These are phyloP conservation scores for Stercorarius parasiticus DNA, from an alignment of 2,113 vertebrate species.

Conservation along the genomic window DNA sequence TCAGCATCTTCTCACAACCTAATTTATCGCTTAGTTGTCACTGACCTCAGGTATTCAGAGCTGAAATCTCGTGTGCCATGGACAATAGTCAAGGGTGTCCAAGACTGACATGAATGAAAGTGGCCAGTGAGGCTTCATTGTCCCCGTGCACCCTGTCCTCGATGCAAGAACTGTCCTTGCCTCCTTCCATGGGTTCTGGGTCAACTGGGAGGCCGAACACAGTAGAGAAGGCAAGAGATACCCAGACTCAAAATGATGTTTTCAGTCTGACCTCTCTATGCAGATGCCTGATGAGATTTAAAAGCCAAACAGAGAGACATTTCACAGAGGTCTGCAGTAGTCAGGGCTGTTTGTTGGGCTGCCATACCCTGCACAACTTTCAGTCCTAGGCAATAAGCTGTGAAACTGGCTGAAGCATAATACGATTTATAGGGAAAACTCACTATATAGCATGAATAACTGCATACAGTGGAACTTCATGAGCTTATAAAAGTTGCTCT, in stretches of 20 bases:
- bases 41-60: not conserved
- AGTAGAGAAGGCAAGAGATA: not conserved
- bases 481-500: not conserved
- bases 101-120: not conserved
- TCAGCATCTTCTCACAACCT: not conserved
- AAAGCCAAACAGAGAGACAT: not conserved
- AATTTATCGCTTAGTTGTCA: not conserved
- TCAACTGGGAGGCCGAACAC: not conserved
- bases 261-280: not conserved
- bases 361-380: not conserved
- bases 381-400: not conserved
- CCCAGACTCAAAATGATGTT: not conserved
- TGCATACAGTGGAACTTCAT: not conserved
- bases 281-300: not conserved
- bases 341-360: not conserved
- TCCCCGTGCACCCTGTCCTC: not conserved
- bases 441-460: not conserved
- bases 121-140: not conserved
- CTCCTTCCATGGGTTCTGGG: not conserved
- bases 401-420: not conserved
- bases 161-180: not conserved
- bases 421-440: not conserved
- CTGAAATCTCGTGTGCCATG: not conserved
- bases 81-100: not conserved
- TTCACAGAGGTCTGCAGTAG: not conserved